A percentile compares a stretch with the other conserved stretches of the same genome.
Conservation (phyloP, 2,113 vertebrate genomes). For the Chloroceryle aenea region DNA sequence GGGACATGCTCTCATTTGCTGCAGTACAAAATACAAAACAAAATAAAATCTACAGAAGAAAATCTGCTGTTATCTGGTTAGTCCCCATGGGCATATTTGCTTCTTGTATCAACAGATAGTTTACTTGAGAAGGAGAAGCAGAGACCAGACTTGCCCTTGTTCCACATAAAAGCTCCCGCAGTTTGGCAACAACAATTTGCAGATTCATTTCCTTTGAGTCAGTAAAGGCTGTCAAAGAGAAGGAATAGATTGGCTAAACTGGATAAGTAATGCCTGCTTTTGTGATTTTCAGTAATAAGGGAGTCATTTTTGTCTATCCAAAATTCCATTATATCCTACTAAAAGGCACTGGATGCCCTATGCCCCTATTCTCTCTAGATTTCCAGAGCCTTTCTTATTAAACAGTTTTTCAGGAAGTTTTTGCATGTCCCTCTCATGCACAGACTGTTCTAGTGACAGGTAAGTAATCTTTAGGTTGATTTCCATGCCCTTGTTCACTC, state of each 20-base stretch:
- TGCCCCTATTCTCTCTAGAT: background rate
- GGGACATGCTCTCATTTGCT: background rate
- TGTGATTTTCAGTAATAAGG: background rate
- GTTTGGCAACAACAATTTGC: background rate
- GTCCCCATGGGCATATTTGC: background rate
- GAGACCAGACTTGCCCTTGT: background rate
- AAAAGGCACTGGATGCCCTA: background rate
- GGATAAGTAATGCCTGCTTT: background rate
- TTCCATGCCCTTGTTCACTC: background rate
- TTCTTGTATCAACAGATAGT: background rate
- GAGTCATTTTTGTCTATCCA: background rate
- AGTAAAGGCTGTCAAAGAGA: background rate
- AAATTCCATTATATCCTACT: background rate
- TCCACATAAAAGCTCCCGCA: background rate
- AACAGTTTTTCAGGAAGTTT: background rate
- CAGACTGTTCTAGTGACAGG: fast-evolving
- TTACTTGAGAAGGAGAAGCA: background rate
- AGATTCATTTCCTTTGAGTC: slow-evolving; percentile 11
- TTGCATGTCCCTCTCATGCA: background rate
- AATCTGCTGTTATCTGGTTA: background rate
- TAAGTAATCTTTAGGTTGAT: background rate
- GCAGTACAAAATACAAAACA: background rate
- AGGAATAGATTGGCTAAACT: background rate
- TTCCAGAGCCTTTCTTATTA: background rate
- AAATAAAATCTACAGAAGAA: background rate